Evolutionary conservation across 2,113 vertebrate genomes (phyloP), one percentile per base, ranked within the genome.

Genomic region (Silurus glanis): DNA sequence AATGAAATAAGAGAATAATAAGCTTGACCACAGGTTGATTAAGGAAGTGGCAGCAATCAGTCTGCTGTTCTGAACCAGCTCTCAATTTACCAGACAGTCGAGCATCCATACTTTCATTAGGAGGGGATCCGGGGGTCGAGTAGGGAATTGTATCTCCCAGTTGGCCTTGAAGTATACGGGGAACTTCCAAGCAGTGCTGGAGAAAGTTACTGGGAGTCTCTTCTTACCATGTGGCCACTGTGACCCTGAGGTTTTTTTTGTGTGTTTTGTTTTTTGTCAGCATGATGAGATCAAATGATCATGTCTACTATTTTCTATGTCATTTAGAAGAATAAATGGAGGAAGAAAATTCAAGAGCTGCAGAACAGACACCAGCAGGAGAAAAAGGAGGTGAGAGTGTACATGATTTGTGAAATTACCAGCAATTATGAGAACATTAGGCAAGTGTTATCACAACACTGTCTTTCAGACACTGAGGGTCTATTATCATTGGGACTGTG

Each of bases 291-390:
- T 10, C 25, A 17, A 16, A 6, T 76, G n/a, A 49, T 37, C 14
- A 8, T n/a, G 28, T 84, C 8, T 72, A 55, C 16, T n/a, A 49
- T 45, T n/a, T 78, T 66, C 28, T 64, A 0, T 83, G 37, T 89
- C 83, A 90, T 93, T 71, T 90, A 95, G 94, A 90, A 91, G 81
- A 82, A 66, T 19, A 90, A 94, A 61, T 92, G 89, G 92, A 94
- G 91, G 72, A 93, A 85, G 47, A 94, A 83, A 37, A 53, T 94
- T 53, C 91, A 91, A 80, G 90, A 91, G n/a, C 56, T 94, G 47
- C 88, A 92, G 5, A 89, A 89, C 47, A 80, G 90, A 16, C 89
- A 92, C 1, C 1, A 14, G 51, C 76, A 74, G 7, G 92, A 94
- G 64, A 93, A 90, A 87, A 90, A 84, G 82, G 89, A 93, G 90